Conservation (phyloP, 1,140 invertebrate genomes). For the Colletes gigas region DNA sequence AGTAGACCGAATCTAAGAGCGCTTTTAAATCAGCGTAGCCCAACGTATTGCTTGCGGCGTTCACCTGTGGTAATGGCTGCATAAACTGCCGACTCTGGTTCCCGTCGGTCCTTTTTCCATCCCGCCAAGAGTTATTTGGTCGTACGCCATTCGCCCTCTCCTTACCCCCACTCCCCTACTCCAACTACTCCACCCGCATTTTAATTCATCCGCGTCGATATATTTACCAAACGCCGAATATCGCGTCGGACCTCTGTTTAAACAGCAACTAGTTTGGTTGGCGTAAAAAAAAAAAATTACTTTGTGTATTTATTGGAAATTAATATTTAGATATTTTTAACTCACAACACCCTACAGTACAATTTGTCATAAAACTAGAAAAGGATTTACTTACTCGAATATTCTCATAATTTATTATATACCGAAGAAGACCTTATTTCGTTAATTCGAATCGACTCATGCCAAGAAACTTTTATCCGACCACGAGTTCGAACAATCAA, state of each 20-base stretch:
- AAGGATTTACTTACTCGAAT: too few species aligned
- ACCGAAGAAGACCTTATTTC: too few species aligned
- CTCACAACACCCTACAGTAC: too few species aligned
- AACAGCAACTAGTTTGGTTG: too few species aligned
- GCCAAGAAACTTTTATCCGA: too few species aligned
- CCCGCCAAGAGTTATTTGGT: conserved; percentile 52
- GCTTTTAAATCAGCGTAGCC: conserved; percentile 64
- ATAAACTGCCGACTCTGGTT: conserved; percentile 61
- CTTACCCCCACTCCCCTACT: conserved; percentile 20
- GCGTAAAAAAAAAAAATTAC: too few species aligned
- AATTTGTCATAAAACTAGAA: too few species aligned
- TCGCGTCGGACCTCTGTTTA: neutral
- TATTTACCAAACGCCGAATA: conserved; percentile 16
- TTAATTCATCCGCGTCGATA: conserved; percentile 43
- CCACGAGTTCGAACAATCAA: too few species aligned
- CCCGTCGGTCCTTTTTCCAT: conserved; percentile 58
- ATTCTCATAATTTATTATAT: too few species aligned
- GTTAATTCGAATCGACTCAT: too few species aligned
- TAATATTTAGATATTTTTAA: too few species aligned
- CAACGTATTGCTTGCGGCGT: conserved; percentile 64
- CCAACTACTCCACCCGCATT: neutral
- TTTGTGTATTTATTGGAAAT: too few species aligned
- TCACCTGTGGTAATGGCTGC: conserved; percentile 67
- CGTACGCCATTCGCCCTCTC: conserved; percentile 37
- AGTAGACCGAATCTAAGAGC: conserved; percentile 60